These are phyloP conservation scores for Leptinotarsa tumamoca DNA, from an alignment of 2,888 invertebrate genomes.

Conservation along the genomic window DNA sequence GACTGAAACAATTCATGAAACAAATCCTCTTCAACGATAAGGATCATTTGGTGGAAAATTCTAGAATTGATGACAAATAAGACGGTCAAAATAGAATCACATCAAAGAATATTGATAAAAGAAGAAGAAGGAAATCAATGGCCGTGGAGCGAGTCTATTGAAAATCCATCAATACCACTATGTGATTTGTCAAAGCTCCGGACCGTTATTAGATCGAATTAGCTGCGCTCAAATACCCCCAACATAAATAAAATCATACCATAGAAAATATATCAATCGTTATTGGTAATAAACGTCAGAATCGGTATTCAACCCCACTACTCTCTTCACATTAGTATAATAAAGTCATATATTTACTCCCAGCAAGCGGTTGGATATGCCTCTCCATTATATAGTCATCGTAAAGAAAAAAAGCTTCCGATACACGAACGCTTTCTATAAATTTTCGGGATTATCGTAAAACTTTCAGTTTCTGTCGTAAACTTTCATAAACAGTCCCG, in stretches of 20 bases:
- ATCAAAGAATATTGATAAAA: background rate
- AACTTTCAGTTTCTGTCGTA: conserved; percentile 46
- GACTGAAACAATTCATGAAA: too few relatives aligned
- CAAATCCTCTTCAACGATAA: too few relatives aligned
- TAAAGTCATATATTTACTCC: conserved; percentile 60
- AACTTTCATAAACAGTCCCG: conserved; percentile 44
- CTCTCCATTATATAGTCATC: conserved; percentile 38
- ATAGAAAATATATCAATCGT: conserved; percentile 61
- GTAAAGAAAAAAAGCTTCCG: conserved; percentile 38
- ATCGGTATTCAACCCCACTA: conserved; percentile 54
- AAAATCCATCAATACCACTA: conserved; percentile 40
- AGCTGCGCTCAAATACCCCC: conserved; percentile 39
- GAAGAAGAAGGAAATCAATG: background rate
- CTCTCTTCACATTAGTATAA: conserved; percentile 61
- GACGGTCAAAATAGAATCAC: background rate
- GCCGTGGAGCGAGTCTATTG: conserved; percentile 22
- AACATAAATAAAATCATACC: conserved; percentile 53
- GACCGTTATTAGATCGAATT: conserved; percentile 46
- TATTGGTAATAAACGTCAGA: conserved; percentile 63
- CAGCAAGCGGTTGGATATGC: conserved; percentile 39
- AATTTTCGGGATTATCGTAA: conserved; percentile 52
- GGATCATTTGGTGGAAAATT: too few relatives aligned
- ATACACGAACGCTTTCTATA: conserved; percentile 49
- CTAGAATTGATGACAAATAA: too few relatives aligned
- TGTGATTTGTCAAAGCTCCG: conserved; percentile 42